Percentiles rank a stretch among this genome's conserved stretches.
phyloP scores from a whole-genome alignment of 2,888 invertebrate species.

The Agrilus biguttatus region DNA sequence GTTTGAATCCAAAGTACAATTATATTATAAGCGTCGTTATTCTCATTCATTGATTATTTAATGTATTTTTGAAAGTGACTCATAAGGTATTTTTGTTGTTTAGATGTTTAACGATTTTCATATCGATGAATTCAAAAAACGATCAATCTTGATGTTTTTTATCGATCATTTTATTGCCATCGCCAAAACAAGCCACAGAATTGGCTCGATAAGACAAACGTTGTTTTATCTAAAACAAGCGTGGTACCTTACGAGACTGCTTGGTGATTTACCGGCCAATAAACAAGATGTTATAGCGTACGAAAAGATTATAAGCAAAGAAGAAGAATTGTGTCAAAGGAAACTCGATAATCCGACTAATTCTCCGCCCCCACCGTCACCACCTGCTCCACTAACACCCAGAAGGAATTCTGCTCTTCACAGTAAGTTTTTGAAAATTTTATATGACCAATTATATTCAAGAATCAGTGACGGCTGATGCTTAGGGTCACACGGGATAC shows the following conservation, averaged over 20 bases:
- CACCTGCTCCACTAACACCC: conserved; percentile 12
- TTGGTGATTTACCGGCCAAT: conserved; percentile 42
- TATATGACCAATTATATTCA: too few relatives aligned
- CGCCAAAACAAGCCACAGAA: conserved; percentile 47
- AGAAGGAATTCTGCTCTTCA: conserved; percentile 10
- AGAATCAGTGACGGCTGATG: too few relatives aligned
- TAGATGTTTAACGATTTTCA: conserved; percentile 24
- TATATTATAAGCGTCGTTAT: too few relatives aligned
- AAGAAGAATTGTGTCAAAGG: conserved; percentile 35
- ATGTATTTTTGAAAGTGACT: too few relatives aligned
- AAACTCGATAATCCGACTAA: conserved; percentile 24
- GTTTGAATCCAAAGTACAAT: too few relatives aligned
- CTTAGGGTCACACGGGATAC: too few relatives aligned
- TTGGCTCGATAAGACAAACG: conserved; percentile 45
- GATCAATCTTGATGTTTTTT: conserved; percentile 53
- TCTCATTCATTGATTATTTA: too few relatives aligned
- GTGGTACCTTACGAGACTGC: conserved; percentile 45
- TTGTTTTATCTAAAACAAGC: conserved; percentile 57
- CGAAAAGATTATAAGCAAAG: conserved; percentile 38
- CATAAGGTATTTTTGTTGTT: neutral
- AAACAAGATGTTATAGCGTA: conserved; percentile 40
- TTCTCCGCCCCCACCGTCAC: neutral
- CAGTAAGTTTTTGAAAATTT: too few relatives aligned
- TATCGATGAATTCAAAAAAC: conserved; percentile 43
- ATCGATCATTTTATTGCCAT: conserved; percentile 58